Base-by-base conservation (phyloP, 1,140 invertebrate species). In the Papilio aristodemus region DNA sequence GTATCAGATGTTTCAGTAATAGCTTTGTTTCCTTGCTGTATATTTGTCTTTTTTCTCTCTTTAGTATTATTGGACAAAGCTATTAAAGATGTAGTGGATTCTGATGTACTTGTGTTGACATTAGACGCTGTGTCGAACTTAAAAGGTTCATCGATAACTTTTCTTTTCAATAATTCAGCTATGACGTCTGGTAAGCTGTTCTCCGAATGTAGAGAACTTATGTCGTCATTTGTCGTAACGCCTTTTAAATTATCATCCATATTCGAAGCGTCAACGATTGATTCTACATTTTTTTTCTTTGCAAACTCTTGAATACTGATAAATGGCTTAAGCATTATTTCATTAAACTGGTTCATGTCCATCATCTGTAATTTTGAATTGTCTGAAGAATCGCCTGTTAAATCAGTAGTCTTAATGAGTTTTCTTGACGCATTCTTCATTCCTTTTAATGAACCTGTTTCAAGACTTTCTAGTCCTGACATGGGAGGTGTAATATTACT, bases 131-230 rank as follows among this genome's bases (percentile, higher is more conserved):
- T 82, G 19, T 89, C 86, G 72, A 84, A 90, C 66, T 86, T 86
- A 72, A 90, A 89, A 41, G 89, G 86, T 75, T 91, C 87, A 64
- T 71, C 80, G 39, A 91, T 90, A 25, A 92, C 75, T 72, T 91
- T 92, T 77, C 86, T 78, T 84, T 92, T 91, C 11, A 92, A 69
- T 57, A 91, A 76, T 74, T 91, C 90, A 25, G 87, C 80, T 59
- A 91, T 83, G 10, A 92, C 86, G 76, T 92, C 91, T 7, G 91
- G 91, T 70, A 92, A 77, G 69, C 90, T 91, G 13, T 83, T 83
- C 69, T 92, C 90, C 1, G 89, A 91, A 70, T 90, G 83, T 32
- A 89, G 75, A 8, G 88, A 83, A 80, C 86, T 88, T 63, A 90
- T 69, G 32, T 89, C 83, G 13, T 89, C 88, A 69, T 80, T 79